A percentile compares a stretch with the other conserved stretches of the same genome.
These are phyloP conservation scores for Phyllopteryx taeniolatus DNA, from an alignment of 2,113 vertebrate genomes.

Conservation along the genomic window DNA sequence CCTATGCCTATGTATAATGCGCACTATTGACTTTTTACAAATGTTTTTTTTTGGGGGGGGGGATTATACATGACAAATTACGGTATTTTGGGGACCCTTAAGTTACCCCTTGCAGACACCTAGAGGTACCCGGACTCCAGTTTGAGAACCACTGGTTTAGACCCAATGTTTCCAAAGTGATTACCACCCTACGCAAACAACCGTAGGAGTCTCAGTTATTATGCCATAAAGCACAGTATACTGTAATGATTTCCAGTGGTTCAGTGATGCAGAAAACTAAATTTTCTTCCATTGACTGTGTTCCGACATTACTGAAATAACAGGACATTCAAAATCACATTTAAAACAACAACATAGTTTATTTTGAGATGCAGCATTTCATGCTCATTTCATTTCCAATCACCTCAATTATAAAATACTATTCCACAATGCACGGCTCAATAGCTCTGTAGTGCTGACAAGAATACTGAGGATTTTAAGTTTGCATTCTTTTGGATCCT, in stretches of 20 bases:
- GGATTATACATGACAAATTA: too few relatives aligned
- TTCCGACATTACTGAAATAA: background rate
- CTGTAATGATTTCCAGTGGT: background rate
- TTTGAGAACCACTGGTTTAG: background rate
- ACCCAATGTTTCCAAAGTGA: background rate
- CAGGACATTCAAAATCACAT: background rate
- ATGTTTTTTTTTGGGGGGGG: too few relatives aligned
- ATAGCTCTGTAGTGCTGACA: background rate
- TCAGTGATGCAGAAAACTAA: background rate
- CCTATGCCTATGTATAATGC: too few relatives aligned
- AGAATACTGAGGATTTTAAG: background rate
- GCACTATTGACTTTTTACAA: too few relatives aligned
- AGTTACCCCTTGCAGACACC: background rate
- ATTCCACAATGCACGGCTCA: background rate
- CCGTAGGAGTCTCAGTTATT: background rate
- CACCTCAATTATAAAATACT: background rate
- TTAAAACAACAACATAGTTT: background rate
- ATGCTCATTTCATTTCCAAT: background rate
- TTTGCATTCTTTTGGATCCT: background rate
- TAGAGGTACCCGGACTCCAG: background rate
- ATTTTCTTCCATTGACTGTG: background rate
- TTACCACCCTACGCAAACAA: background rate
- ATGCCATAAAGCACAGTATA: background rate
- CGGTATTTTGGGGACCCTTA: too few relatives aligned
- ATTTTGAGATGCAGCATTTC: background rate